These are phyloP conservation scores for Columba janthina DNA, from an alignment of 2,113 vertebrate genomes.

Conservation along the genomic window DNA sequence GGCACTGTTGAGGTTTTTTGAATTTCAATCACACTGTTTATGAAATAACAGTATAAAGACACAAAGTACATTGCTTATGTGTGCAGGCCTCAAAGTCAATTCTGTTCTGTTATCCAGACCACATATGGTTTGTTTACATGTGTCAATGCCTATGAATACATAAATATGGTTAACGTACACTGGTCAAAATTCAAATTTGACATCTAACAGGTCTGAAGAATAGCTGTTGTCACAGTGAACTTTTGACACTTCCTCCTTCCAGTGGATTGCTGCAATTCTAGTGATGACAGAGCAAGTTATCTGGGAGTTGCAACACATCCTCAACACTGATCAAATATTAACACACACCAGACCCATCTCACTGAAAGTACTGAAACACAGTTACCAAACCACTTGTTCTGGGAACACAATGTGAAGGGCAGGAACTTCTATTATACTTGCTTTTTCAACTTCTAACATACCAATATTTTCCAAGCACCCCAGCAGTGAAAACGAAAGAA, in stretches of 20 bases:
- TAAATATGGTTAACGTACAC: not conserved
- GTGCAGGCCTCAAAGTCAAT: not conserved
- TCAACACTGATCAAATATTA: not conserved
- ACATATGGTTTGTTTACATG: not conserved
- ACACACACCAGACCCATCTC: not conserved
- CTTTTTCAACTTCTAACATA: not conserved
- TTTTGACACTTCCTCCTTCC: not conserved
- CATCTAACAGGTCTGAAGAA: not conserved
- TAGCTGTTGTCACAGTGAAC: not conserved
- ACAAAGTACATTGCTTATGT: not conserved
- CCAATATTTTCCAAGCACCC: not conserved
- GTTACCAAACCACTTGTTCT: not conserved
- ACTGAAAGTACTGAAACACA: accelerated
- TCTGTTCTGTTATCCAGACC: not conserved
- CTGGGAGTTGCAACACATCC: not conserved
- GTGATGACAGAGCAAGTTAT: not conserved
- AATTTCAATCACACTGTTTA: not conserved
- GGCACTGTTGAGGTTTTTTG: not conserved
- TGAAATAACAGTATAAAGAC: not conserved
- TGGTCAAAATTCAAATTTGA: not conserved
- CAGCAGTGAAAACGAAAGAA: not conserved
- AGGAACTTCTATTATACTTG: accelerated
- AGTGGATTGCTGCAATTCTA: not conserved
- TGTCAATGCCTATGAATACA: accelerated
- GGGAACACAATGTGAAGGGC: not conserved